Evolutionary conservation across 1,140 invertebrate species (phyloP).

Genomic region (Lepidurus apus): DNA sequence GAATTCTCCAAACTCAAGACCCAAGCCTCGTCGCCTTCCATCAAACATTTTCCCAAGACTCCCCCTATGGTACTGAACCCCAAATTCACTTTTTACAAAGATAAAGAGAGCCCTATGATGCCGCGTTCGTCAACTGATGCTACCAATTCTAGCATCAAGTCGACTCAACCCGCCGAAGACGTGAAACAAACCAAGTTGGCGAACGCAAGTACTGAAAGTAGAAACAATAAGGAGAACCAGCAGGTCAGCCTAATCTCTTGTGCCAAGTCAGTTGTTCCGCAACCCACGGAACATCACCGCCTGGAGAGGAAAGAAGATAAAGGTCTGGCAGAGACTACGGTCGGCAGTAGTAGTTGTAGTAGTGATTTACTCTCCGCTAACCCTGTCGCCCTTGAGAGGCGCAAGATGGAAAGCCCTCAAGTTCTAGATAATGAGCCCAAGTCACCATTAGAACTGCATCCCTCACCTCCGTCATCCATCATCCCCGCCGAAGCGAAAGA

Average conservation of each 20-base stretch:
- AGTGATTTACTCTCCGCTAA: not conserved
- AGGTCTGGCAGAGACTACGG: not conserved
- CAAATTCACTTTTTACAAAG: not conserved
- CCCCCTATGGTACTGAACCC: not conserved
- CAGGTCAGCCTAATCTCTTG: not conserved
- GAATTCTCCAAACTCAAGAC: not conserved
- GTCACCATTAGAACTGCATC: not conserved
- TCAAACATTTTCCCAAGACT: not conserved
- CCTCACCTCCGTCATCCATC: constrained; percentile 3
- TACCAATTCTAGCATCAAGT: not conserved
- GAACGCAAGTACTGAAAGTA: not conserved
- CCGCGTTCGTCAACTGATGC: not conserved
- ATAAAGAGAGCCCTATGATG: not conserved
- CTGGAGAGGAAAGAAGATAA: not conserved
- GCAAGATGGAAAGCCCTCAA: not conserved
- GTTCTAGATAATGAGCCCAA: not conserved
- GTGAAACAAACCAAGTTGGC: not conserved
- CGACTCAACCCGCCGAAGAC: not conserved
- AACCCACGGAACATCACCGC: not conserved
- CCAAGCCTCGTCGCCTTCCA: not conserved
- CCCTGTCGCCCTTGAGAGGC: not conserved
- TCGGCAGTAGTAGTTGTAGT: not conserved
- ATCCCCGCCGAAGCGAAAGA: constrained; percentile 13
- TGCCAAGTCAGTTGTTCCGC: not conserved
- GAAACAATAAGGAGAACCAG: not conserved